Conservation (phyloP, 2,888 invertebrate genomes). For the Lypha dubia region DNA sequence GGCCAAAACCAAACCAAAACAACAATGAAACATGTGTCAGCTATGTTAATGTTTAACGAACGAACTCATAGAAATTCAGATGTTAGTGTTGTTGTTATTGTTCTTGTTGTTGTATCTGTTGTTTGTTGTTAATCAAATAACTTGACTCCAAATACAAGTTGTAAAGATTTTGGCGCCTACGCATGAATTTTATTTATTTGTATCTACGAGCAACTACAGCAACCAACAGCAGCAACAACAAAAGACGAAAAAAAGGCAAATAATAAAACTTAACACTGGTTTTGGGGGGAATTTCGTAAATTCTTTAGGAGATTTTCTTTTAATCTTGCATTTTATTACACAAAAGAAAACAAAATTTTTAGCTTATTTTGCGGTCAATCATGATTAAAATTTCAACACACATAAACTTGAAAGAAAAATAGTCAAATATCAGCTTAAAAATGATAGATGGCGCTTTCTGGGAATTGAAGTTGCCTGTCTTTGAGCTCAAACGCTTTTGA, state of each 20-base stretch:
- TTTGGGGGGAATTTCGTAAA: constrained; percentile 57
- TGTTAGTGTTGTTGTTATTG: constrained; percentile 53
- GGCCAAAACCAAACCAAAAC: constrained; percentile 27
- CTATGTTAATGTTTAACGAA: constrained; percentile 55
- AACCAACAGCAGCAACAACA: constrained; percentile 1
- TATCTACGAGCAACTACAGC: no score
- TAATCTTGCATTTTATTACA: constrained; percentile 57
- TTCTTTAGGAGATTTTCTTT: constrained; percentile 69
- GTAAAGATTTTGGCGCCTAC: constrained; percentile 76
- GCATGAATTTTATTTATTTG: constrained; percentile 67
- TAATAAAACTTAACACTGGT: constrained; percentile 37
- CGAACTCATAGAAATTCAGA: constrained; percentile 48
- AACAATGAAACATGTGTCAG: constrained; percentile 69
- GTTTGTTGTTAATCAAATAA: constrained; percentile 70
- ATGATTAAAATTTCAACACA: constrained; percentile 54
- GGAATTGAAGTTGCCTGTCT: constrained; percentile 24
- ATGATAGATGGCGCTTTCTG: constrained; percentile 68
- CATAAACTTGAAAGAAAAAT: not conserved
- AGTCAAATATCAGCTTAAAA: constrained; percentile 38
- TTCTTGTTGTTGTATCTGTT: constrained; percentile 41
- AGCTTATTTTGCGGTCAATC: constrained; percentile 60
- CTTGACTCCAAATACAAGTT: constrained; percentile 72
- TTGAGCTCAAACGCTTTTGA: constrained; percentile 26
- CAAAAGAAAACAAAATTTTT: constrained; percentile 31
- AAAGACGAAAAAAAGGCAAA: not conserved